Percentiles rank a stretch among this genome's conserved stretches.
Conservation (phyloP, 2,113 vertebrate genomes). For the Leptocoma aspasia region DNA sequence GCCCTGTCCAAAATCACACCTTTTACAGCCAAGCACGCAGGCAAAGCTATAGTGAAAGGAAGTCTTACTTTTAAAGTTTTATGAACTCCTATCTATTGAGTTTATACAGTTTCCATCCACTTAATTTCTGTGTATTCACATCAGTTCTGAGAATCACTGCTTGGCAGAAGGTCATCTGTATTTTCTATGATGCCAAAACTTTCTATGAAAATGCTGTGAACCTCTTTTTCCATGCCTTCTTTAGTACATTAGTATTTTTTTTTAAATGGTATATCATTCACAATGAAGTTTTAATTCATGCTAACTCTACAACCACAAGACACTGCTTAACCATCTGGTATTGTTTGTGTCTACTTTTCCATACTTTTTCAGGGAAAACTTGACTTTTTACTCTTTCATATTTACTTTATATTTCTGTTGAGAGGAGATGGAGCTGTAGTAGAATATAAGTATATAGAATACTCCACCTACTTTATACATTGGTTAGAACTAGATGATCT, state of each 20-base stretch:
- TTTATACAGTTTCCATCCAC: neutral
- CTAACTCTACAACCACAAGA: slow-evolving; percentile 33
- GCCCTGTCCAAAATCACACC: neutral
- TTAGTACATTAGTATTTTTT: neutral
- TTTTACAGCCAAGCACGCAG: rapidly evolving
- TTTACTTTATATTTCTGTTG: slow-evolving; percentile 37
- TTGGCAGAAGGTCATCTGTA: neutral
- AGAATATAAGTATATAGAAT: neutral
- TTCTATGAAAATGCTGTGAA: slow-evolving; percentile 18
- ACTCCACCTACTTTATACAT: neutral
- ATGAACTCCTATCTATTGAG: neutral
- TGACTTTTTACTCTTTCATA: slow-evolving; percentile 48
- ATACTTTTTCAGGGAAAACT: slow-evolving; percentile 33
- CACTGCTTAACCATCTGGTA: slow-evolving; percentile 46
- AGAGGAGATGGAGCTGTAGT: slow-evolving; percentile 15
- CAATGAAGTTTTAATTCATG: slow-evolving; percentile 60
- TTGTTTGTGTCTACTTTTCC: slow-evolving; percentile 43
- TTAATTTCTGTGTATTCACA: neutral
- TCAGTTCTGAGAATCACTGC: neutral
- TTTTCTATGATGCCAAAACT: neutral
- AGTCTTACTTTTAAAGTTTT: neutral
- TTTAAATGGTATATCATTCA: slow-evolving; percentile 29
- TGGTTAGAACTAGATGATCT: neutral
- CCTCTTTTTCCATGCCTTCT: neutral
- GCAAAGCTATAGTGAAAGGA: neutral